Conservation (phyloP, 2,797 vertebrate species). For the Cephalopachus bancanus region DNA sequence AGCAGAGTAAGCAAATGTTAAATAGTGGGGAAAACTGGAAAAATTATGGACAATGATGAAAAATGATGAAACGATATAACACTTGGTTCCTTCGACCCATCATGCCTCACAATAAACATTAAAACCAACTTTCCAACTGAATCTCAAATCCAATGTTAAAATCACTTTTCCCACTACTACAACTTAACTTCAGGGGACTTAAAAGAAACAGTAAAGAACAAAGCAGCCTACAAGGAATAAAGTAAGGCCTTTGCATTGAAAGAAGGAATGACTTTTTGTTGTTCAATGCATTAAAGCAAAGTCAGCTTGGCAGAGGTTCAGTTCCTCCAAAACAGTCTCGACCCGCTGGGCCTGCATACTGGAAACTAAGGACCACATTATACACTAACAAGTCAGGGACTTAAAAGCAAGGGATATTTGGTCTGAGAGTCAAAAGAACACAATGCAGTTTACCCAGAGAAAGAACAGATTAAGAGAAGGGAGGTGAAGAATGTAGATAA, state of each 20-base stretch:
- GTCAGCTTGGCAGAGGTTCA: slow-evolving; percentile 62
- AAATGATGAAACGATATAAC: neutral
- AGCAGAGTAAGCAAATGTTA: slow-evolving; percentile 62
- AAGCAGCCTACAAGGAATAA: slow-evolving; percentile 76
- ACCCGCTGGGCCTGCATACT: neutral
- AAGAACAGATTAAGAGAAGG: neutral
- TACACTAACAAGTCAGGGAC: neutral
- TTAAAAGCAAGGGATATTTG: slow-evolving; percentile 34
- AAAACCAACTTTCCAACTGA: slow-evolving; percentile 57
- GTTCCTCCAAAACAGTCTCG: neutral
- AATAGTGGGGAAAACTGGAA: neutral
- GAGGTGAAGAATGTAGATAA: slow-evolving; percentile 11
- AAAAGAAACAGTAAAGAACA: slow-evolving; percentile 78
- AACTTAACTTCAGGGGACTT: slow-evolving; percentile 3
- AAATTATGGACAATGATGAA: neutral
- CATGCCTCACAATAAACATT: slow-evolving; percentile 41
- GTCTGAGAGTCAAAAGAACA: neutral
- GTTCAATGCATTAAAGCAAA: slow-evolving; percentile 72
- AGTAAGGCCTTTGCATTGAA: slow-evolving; percentile 73
- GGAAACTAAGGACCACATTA: slow-evolving; percentile 19
- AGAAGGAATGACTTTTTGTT: slow-evolving; percentile 65
- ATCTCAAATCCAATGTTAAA: neutral
- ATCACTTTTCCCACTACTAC: neutral
- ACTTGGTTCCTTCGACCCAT: neutral
- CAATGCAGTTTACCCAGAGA: neutral